A percentile compares a stretch with the other conserved stretches of the same genome.
phyloP scores from a whole-genome alignment of 2,113 vertebrate genomes.

The Anser cygnoides region DNA sequence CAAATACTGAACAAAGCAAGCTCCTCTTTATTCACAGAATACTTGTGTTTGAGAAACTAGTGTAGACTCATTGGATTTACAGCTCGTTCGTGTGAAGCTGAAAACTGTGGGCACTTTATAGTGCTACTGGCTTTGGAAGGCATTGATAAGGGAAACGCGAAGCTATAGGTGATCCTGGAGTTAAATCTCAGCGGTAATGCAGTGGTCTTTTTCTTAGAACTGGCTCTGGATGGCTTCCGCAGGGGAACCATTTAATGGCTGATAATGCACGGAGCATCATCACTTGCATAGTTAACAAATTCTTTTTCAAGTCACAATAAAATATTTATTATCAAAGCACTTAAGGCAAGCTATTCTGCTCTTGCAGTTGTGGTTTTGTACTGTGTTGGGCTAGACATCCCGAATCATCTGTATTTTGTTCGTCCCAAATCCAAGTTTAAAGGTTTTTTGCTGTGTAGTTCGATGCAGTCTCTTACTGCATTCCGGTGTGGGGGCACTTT shows the following conservation, averaged over 20 bases:
- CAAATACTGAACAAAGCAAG: neutral
- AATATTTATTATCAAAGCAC: slow-evolving; percentile 53
- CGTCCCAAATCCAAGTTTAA: neutral
- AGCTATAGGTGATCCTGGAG: neutral
- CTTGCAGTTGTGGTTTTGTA: neutral
- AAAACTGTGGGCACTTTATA: accelerated
- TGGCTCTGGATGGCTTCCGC: neutral
- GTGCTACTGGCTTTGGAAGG: neutral
- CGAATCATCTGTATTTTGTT: neutral
- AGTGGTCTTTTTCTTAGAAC: neutral
- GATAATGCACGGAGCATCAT: neutral
- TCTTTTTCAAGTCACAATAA: slow-evolving; percentile 13
- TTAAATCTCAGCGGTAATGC: neutral
- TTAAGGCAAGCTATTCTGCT: slow-evolving; percentile 29
- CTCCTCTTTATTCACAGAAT: neutral
- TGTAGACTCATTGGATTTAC: neutral
- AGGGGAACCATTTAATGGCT: neutral
- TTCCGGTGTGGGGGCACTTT: neutral
- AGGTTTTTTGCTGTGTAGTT: neutral
- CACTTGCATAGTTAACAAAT: slow-evolving; percentile 53
- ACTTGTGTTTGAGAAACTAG: neutral
- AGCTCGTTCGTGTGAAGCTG: neutral
- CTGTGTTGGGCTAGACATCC: slow-evolving; percentile 2
- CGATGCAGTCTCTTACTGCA: neutral
- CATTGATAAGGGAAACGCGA: neutral